Percentiles rank a stretch among this genome's conserved stretches.
phyloP scores from a whole-genome alignment of 2,888 invertebrate genomes.

The Merodon equestris region DNA sequence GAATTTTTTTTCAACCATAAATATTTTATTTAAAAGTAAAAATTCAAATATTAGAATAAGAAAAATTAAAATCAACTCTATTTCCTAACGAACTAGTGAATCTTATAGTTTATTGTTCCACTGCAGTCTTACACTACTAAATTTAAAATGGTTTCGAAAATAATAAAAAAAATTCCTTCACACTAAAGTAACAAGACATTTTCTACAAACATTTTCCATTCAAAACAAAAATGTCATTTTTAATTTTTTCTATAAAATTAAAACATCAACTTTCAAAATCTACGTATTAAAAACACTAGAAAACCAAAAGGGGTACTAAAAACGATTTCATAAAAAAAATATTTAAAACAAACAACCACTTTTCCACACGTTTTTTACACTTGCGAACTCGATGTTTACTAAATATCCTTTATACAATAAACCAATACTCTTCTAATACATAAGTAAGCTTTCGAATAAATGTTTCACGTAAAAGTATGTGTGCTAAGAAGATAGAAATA shows the following conservation, averaged over 20 bases:
- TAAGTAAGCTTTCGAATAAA: constrained; percentile 36
- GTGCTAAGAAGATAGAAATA: constrained; percentile 21
- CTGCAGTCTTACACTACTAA: constrained; percentile 31
- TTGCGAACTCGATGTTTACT: constrained; percentile 52
- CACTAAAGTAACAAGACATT: constrained; percentile 31
- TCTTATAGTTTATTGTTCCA: constrained; percentile 32
- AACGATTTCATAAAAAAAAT: not conserved
- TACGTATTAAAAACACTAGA: too few relatives aligned
- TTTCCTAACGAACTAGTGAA: too few relatives aligned
- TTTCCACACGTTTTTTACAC: constrained; percentile 43
- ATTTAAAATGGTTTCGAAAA: constrained; percentile 60
- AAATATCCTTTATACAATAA: constrained; percentile 26
- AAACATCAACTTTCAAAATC: constrained; percentile 1
- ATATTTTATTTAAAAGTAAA: too few relatives aligned
- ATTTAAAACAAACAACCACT: constrained; percentile 18
- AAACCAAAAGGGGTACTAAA: not conserved
- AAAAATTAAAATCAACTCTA: too few relatives aligned
- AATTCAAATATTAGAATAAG: too few relatives aligned
- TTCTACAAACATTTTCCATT: constrained; percentile 45
- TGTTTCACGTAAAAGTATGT: constrained; percentile 34
- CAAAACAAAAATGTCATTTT: constrained; percentile 1
- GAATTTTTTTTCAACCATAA: too few relatives aligned
- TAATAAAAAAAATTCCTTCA: constrained; percentile 18
- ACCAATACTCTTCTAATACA: constrained; percentile 48
- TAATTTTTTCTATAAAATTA: not conserved